Evolutionary conservation across 2,888 invertebrate genomes (phyloP), one percentile per base, ranked within the genome.

Genomic region (Aspidiotus destructor): DNA sequence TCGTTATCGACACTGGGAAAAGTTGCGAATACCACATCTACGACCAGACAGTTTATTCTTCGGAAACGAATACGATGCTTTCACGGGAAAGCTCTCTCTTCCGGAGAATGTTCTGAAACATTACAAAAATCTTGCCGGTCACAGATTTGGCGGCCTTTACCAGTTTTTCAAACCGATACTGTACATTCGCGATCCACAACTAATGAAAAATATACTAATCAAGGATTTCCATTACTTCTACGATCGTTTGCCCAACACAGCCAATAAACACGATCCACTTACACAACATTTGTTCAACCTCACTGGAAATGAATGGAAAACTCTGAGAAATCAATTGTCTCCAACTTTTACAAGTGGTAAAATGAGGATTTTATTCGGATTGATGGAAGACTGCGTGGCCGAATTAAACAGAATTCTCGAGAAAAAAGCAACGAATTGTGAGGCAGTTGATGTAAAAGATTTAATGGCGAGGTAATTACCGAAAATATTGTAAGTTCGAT

Each of bases 321-420:
- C 75, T 52, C 73, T 81, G 15, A 76, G 84, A 40, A 73, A 77
- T 0, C 81, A 81, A 71, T 74, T 83, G 42, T 79, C 81, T 0
- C 82, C 83, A 0, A 79, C 80, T 0, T 80, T 83, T 73, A 80
- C 82, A 0, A 78, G 79, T 1, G 81, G 80, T 16, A 83, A 83
- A 74, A 75, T 84, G 69, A 82, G 79, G 73, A 75, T 74, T 54
- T 82, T 83, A 81, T 77, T 80, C 42, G 77, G 77, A 0, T 75
- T 81, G 44, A 79, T 81, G 75, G 72, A 76, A 60, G 77, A 78
- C 57, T 78, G 77, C 42, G 75, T 77, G n/a, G 74, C 76, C 48
- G 75, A 77, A 60, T 74, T 80, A 41, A 42, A 16, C 41, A n/a
- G 15, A 17, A 11, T 60, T 13, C 28, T 69, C 16, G 57, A 58